phyloP scores from a whole-genome alignment of 2,113 vertebrate genomes.

The Anoplopoma fimbria region DNA sequence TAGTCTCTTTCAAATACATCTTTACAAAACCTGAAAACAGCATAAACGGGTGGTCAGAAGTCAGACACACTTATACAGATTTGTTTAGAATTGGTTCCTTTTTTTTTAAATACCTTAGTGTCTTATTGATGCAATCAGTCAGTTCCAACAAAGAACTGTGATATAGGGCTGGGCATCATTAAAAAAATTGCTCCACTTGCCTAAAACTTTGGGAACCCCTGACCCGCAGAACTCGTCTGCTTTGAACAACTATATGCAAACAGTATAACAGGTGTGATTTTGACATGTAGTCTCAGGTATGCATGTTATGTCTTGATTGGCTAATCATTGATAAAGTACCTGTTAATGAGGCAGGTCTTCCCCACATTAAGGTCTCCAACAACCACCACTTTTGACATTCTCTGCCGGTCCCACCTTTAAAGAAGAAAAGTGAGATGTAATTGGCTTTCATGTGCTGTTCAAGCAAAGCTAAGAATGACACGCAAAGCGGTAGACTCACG shows the following conservation, averaged over 20 bases:
- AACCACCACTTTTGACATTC: constrained; percentile 92
- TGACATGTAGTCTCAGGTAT: background rate
- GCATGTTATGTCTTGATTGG: background rate
- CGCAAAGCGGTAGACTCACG: constrained; percentile 80
- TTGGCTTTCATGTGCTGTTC: background rate
- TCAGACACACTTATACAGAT: background rate
- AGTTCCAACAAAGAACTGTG: background rate
- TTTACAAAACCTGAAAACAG: constrained; percentile 89
- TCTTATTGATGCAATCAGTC: background rate
- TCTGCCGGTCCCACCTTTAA: constrained; percentile 83
- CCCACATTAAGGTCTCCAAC: constrained; percentile 93
- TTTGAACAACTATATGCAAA: background rate
- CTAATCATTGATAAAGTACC: constrained; percentile 75
- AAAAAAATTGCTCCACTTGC: background rate
- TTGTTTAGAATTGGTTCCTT: no score
- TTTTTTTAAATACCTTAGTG: background rate
- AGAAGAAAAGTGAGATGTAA: constrained; percentile 3
- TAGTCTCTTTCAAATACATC: constrained; percentile 90
- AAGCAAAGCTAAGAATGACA: background rate
- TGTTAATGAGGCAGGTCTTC: constrained; percentile 94
- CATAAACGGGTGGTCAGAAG: background rate
- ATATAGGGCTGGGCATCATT: background rate
- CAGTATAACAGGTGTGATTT: background rate
- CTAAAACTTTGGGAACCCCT: background rate
- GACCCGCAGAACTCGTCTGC: background rate